Base-by-base conservation (phyloP, 2,888 invertebrate genomes). In the Timandra comae region DNA sequence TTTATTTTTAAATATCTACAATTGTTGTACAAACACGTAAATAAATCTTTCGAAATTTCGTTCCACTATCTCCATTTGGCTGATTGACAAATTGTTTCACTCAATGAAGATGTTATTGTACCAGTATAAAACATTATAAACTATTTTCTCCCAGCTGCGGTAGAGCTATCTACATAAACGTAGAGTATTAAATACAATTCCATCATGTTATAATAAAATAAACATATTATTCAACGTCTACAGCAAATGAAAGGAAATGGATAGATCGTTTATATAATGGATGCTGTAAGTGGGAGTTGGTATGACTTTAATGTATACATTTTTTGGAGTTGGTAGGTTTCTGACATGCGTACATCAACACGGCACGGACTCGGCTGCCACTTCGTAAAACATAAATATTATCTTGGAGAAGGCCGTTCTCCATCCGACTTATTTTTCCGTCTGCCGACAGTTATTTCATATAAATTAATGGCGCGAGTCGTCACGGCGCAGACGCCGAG, bases 361-460 rank as follows among this genome's bases (percentile, higher is more conserved):
- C 56, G 49, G 46, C 47, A 57, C 54, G 43, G 56, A 58, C 63
- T 63, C 59, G 67, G 58, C 72, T 65, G 68, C 70, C 72, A 72
- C 76, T 80, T 65, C 75, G 78, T 82, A 76, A 79, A 84, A 82
- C 80, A 82, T 82, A 81, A 85, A 85, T 81, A 82, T 84, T 82
- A 85, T 76, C 68, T 64, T 74, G 65, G 65, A 67, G 79, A 80
- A 84, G 80, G 78, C 77, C 78, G 63, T 75, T 79, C 75, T 66
- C 71, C 64, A 80, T 79, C 72, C 70, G 71, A 81, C 74, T 81
- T 79, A 81, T 84, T 85, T 85, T 84, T 84, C 76, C 70, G 75
- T 76, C 79, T 82, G 84, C 80, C 82, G 81, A 84, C 85, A 84
- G 82, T 82, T 84, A 85, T 85, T 84, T 85, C 81, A 84, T 84